Percentiles rank a stretch among this genome's conserved stretches.
These are phyloP conservation scores for Chrysolina americana DNA, from an alignment of 2,888 invertebrate genomes.

Conservation along the genomic window DNA sequence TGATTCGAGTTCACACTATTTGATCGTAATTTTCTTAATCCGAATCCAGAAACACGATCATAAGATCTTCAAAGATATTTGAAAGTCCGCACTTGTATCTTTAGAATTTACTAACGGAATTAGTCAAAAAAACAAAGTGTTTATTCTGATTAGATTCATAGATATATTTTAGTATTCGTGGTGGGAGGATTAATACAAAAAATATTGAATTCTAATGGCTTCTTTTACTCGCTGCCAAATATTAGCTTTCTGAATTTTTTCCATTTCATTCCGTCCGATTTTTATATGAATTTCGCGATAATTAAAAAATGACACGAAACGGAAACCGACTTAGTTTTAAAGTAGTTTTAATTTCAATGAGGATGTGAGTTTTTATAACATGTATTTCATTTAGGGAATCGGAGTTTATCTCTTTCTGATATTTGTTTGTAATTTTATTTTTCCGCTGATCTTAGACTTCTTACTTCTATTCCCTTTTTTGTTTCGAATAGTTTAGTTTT, in stretches of 20 bases:
- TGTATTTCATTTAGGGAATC: slow-evolving; percentile 49
- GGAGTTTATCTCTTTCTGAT: slow-evolving; percentile 39
- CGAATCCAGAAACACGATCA: no score
- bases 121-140: no score
- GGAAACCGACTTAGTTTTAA: slow-evolving; percentile 43
- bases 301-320: slow-evolving; percentile 27
- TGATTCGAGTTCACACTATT: no score
- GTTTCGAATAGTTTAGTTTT: slow-evolving; percentile 26
- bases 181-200: not conserved
- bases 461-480: slow-evolving; percentile 66
- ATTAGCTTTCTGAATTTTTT: slow-evolving; percentile 7
- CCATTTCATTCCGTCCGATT: slow-evolving; percentile 5
- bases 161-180: no score
- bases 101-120: no score
- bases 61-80: no score
- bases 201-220: not conserved
- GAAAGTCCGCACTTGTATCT: no score
- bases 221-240: slow-evolving; percentile 10
- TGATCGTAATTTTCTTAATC: no score
- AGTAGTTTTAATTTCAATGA: slow-evolving; percentile 55
- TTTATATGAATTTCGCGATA: not conserved
- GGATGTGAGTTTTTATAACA: slow-evolving; percentile 64
- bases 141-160: no score
- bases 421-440: slow-evolving; percentile 51
- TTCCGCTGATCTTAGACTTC: slow-evolving; percentile 58